Conservation (phyloP, 2,888 invertebrate species). For the Thera britannica region DNA sequence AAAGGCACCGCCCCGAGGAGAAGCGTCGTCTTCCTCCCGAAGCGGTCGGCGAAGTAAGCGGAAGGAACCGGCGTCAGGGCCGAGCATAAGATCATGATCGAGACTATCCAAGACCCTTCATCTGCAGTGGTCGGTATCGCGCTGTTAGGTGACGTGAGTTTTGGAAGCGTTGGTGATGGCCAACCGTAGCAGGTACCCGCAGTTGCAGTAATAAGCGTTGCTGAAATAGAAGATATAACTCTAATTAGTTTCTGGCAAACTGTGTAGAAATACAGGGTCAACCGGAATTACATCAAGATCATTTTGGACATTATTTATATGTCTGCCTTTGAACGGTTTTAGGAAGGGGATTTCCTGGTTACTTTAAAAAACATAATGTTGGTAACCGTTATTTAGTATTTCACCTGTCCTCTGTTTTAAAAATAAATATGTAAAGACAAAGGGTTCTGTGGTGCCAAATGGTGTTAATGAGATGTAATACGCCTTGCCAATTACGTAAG, state of each 20-base stretch:
- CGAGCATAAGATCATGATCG: conserved; percentile 87
- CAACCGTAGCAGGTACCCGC: conserved; percentile 85
- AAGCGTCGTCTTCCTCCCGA: conserved; percentile 88
- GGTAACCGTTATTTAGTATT: background rate
- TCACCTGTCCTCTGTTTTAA: conserved; percentile 11
- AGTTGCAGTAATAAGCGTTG: conserved; percentile 81
- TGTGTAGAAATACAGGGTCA: conserved; percentile 14
- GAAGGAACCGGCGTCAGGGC: conserved; percentile 86
- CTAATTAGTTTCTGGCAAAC: conserved; percentile 29
- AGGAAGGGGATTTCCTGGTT: conserved; percentile 1
- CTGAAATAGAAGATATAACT: conserved; percentile 64
- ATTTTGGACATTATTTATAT: conserved; percentile 17
- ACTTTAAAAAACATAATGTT: background rate
- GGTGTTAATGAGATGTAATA: conserved; percentile 40
- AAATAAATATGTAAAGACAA: conserved; percentile 33
- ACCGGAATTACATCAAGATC: conserved; percentile 12
- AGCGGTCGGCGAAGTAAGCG: conserved; percentile 86
- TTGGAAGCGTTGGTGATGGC: conserved; percentile 86
- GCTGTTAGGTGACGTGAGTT: conserved; percentile 74
- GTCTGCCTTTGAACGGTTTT: conserved; percentile 1
- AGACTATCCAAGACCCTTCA: conserved; percentile 86
- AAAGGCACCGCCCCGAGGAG: conserved; percentile 86
- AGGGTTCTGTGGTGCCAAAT: conserved; percentile 34
- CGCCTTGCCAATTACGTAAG: conserved; percentile 40
- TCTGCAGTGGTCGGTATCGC: conserved; percentile 77